phyloP scores from a whole-genome alignment of 2,797 vertebrate species.

The Pelodytes ibericus region DNA sequence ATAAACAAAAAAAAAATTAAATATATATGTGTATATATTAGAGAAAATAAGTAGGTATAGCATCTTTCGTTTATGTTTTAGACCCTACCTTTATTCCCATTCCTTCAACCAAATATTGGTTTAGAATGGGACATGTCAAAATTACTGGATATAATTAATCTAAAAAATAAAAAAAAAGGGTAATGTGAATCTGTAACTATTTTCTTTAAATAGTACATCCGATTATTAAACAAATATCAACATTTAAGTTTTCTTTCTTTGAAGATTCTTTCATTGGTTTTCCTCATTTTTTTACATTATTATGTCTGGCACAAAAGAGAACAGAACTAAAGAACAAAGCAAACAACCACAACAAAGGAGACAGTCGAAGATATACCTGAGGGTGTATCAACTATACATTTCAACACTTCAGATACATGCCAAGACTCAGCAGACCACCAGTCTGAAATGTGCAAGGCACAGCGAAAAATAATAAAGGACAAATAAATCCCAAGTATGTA shows the following conservation, averaged over 20 bases:
- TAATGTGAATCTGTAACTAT: not conserved
- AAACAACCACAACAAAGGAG: conserved; percentile 32
- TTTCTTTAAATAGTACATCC: not conserved
- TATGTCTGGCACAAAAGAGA: conserved; percentile 37
- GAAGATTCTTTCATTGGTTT: conserved; percentile 20
- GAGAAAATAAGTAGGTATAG: no score
- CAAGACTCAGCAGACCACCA: conserved; percentile 31
- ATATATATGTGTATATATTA: no score
- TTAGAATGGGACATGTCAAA: conserved; percentile 24
- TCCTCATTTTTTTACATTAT: conserved; percentile 18
- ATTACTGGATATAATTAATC: conserved; percentile 1
- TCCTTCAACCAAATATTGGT: conserved; percentile 36
- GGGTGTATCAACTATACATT: conserved; percentile 39
- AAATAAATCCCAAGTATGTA: no score
- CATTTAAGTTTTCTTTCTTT: conserved; percentile 39
- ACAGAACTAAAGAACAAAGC: conserved; percentile 33
- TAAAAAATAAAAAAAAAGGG: no score
- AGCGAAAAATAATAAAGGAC: not conserved
- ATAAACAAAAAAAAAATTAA: no score
- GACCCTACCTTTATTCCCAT: conserved; percentile 13
- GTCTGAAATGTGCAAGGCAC: conserved; percentile 18
- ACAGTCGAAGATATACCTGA: conserved; percentile 24
- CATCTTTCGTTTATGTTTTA: not conserved
- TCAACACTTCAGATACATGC: conserved; percentile 41
- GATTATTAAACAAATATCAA: conserved; percentile 25